A percentile compares a stretch with the other conserved stretches of the same genome.
These are phyloP conservation scores for Neofelis nebulosa DNA, from an alignment of 2,113 vertebrate genomes.

Conservation along the genomic window DNA sequence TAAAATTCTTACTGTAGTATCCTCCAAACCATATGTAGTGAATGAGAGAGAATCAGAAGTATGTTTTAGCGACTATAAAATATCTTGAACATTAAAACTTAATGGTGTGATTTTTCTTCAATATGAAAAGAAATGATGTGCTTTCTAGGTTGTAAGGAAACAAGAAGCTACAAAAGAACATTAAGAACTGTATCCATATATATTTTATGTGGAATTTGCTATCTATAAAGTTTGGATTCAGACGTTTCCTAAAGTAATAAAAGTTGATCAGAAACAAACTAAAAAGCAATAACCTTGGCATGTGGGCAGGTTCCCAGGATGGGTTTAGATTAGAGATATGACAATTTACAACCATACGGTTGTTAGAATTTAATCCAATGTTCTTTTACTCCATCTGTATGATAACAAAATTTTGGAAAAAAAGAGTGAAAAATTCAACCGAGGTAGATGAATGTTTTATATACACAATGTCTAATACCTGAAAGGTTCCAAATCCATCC, in stretches of 20 bases:
- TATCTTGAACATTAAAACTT: constrained; percentile 16
- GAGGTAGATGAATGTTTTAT: not conserved
- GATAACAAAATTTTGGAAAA: not conserved
- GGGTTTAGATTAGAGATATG: not conserved
- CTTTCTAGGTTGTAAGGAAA: constrained; percentile 37
- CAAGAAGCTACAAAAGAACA: not conserved
- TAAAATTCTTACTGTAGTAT: not conserved
- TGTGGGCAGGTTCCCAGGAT: not conserved
- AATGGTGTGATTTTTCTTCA: constrained; percentile 35
- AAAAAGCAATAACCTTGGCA: not conserved
- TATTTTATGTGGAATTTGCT: constrained; percentile 33
- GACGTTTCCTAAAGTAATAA: constrained; percentile 48
- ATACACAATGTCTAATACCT: not conserved
- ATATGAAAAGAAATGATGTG: not conserved
- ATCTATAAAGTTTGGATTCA: not conserved
- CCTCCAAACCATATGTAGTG: not conserved
- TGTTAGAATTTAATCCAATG: not conserved
- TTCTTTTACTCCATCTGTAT: not conserved
- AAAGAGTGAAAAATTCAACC: constrained; percentile 12
- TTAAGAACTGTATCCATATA: not conserved
- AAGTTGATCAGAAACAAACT: constrained; percentile 20
- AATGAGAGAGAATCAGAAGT: not conserved
- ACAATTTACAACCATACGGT: not conserved
- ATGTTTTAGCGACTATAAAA: constrained; percentile 40
- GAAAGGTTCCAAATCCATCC: not conserved